Base-by-base conservation (phyloP, 1,140 invertebrate species). In the Formica exsecta region DNA sequence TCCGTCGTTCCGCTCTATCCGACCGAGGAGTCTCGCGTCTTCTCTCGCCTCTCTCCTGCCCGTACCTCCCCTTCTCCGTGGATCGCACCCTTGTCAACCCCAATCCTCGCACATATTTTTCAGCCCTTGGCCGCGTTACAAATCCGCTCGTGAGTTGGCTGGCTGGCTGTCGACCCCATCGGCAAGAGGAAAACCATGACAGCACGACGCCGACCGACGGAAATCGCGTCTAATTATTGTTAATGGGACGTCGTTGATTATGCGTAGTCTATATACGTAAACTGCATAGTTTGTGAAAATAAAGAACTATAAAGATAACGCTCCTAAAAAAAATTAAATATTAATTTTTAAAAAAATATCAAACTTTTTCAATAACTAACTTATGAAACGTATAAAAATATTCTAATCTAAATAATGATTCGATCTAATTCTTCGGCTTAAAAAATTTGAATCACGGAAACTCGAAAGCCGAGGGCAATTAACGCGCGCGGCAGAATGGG, bases 81-180 rank as follows among this genome's bases (percentile, higher is more conserved):
- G 85, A 57, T 54, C 68, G 76, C 85, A 83, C 86, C 74, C 77
- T 89, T 88, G 86, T 89, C 86, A 87, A 70, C 54, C 81, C 71
- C 86, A 86, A 87, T 86, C 83, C 71, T 75, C 76, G 86, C 88
- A 81, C 86, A 81, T 88, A 86, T 86, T 88, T 89, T 89, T 86
- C 81, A 86, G 48, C 71, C 76, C 48, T 86, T 89, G 87, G 87
- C 87, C 66, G 68, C 79, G 87, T 89, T 89, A 89, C 87, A 89
- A 89, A 89, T 87, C 87, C 66, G 44, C 74, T 75, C 80, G 48
- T 64, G 68, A 80, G 76, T 62, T 48, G 41, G 41, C 65, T 29
- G 41, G 41, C 48, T n/a, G 48, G 48, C 68, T 83, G 79, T 83
- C 79, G 68, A 74, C 16, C 41, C 54, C 54, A 83, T 81, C 66